phyloP scores from a whole-genome alignment of 2,113 vertebrate genomes.

The Dromas ardeola region DNA sequence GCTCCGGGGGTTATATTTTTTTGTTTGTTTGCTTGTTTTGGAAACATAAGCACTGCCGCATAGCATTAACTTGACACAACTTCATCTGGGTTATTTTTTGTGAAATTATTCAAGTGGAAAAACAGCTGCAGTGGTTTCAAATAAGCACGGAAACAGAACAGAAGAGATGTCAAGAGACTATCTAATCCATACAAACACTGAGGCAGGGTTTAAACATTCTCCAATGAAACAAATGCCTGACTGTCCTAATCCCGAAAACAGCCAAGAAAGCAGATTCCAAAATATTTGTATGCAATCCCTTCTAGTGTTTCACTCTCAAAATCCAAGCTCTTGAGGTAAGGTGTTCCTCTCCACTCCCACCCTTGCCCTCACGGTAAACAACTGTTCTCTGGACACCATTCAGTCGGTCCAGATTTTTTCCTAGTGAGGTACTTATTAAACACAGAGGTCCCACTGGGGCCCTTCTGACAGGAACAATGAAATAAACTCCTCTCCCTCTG shows the following conservation, averaged over 20 bases:
- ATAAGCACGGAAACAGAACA: constrained; percentile 1
- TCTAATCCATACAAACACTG: constrained; percentile 17
- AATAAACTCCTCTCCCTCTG: neutral
- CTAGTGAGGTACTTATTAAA: neutral
- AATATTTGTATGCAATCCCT: neutral
- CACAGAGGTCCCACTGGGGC: neutral
- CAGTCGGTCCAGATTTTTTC: constrained; percentile 2
- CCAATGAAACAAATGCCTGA: neutral
- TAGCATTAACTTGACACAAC: constrained; percentile 53
- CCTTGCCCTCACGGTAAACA: neutral
- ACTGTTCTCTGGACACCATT: neutral
- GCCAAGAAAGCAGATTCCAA: neutral
- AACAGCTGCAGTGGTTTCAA: constrained; percentile 51
- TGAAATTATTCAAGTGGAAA: constrained; percentile 32
- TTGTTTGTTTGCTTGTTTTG: constrained; percentile 66
- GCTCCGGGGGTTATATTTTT: neutral
- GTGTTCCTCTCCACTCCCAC: neutral
- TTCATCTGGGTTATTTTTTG: constrained; percentile 47
- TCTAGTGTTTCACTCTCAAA: neutral
- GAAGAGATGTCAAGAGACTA: constrained; percentile 49
- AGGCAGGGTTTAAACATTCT: neutral
- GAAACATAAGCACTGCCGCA: constrained; percentile 36
- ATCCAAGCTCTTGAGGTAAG: constrained; percentile 6
- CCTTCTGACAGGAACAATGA: neutral
- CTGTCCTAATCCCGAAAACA: neutral